These are phyloP conservation scores for Myotis davidii DNA, from an alignment of 2,113 vertebrate genomes.

Conservation along the genomic window DNA sequence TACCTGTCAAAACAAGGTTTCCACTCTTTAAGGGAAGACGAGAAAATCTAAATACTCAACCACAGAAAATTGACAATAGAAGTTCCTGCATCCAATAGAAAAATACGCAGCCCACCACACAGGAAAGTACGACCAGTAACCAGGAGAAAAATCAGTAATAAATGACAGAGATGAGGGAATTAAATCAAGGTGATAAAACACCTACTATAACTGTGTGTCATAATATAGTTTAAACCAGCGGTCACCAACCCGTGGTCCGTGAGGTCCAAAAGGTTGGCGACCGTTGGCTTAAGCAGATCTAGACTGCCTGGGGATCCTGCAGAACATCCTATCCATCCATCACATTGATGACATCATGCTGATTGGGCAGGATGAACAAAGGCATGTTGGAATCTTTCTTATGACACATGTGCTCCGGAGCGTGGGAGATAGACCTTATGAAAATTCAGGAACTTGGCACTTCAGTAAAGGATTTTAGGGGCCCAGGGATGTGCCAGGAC, in stretches of 20 bases:
- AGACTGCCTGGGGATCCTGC: not conserved
- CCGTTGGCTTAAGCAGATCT: not conserved
- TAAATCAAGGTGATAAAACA: not conserved
- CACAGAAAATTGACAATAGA: not conserved
- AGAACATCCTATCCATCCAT: not conserved
- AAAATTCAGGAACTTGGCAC: not conserved
- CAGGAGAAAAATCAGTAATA: conserved; percentile 12
- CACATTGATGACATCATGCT: not conserved
- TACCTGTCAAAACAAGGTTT: not conserved
- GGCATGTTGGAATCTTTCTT: not conserved
- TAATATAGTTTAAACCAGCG: not conserved
- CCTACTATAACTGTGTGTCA: not conserved
- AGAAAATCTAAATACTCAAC: not conserved
- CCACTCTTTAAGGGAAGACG: not conserved
- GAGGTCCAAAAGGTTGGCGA: too few species aligned
- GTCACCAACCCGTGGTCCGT: too few species aligned
- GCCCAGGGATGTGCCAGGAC: not conserved
- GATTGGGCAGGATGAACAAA: not conserved
- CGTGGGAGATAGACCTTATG: not conserved
- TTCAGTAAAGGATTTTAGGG: not conserved
- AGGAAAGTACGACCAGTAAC: not conserved
- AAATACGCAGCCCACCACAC: not conserved
- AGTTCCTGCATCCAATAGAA: not conserved
- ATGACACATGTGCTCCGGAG: not conserved
- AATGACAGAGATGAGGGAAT: not conserved